Conservation (phyloP, 2,113 vertebrate genomes). For the Prunella fulvescens region DNA sequence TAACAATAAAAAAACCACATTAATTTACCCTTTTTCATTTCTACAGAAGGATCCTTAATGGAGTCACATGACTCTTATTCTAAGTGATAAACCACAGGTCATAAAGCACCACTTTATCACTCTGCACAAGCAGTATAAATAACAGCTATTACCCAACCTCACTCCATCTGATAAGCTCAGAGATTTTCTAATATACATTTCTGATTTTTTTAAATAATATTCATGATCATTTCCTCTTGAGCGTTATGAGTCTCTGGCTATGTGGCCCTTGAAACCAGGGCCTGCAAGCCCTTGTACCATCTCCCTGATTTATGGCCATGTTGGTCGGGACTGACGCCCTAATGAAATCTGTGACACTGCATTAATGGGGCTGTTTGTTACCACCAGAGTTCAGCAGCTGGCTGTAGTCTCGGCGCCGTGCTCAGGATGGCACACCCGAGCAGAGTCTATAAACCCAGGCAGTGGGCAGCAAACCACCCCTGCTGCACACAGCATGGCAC, state of each 20-base stretch:
- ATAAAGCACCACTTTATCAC: constrained; percentile 75
- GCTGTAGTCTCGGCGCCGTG: constrained; percentile 18
- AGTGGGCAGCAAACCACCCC: not conserved
- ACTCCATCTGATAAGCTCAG: constrained; percentile 69
- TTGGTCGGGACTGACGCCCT: constrained; percentile 72
- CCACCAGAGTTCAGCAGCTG: constrained; percentile 66
- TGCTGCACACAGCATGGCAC: not conserved
- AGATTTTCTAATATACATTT: constrained; percentile 71
- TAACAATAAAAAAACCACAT: constrained; percentile 71
- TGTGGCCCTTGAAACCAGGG: constrained; percentile 66
- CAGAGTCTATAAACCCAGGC: constrained; percentile 12
- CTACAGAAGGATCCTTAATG: constrained; percentile 71
- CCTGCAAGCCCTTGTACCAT: constrained; percentile 76
- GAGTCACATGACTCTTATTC: constrained; percentile 73
- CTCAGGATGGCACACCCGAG: not conserved
- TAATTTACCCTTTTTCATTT: constrained; percentile 72
- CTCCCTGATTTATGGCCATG: constrained; percentile 81
- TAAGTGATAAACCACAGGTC: constrained; percentile 75
- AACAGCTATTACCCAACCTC: constrained; percentile 71
- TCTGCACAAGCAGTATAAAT: constrained; percentile 74
- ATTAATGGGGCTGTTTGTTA: constrained; percentile 81
- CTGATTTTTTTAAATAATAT: constrained; percentile 73
- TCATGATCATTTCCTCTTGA: constrained; percentile 67
- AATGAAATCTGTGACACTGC: constrained; percentile 79
- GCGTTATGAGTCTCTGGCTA: constrained; percentile 70